phyloP scores from a whole-genome alignment of 1,140 invertebrate genomes.

The Drusus annulatus region DNA sequence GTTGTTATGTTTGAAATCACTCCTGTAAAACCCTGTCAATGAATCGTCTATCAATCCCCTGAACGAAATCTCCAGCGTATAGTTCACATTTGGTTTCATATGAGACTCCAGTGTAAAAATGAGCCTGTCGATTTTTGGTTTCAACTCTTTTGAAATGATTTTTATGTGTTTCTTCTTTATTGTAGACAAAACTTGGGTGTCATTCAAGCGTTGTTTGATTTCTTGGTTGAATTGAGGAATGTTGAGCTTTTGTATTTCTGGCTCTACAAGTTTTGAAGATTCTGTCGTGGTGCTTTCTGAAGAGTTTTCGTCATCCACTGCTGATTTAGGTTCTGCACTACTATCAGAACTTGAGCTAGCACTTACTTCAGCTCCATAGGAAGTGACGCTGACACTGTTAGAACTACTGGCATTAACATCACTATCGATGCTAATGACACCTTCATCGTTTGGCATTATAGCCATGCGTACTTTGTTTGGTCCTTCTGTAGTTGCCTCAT shows the following conservation, averaged over 20 bases:
- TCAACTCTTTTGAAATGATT: constrained; percentile 47
- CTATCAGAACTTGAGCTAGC: neutral
- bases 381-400: no score
- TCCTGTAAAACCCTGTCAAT: constrained; percentile 87
- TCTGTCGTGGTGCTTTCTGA: neutral
- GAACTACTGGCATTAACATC: no score
- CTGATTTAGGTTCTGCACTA: neutral
- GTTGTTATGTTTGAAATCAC: constrained; percentile 67
- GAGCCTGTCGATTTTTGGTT: constrained; percentile 44
- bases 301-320: neutral
- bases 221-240: neutral
- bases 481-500: neutral
- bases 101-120: constrained; percentile 61
- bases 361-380: neutral
- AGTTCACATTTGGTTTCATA: constrained; percentile 63
- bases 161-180: constrained; percentile 46
- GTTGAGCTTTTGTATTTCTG: constrained; percentile 34
- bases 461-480: neutral
- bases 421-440: no score
- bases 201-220: constrained; percentile 58
- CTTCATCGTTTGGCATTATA: no score
- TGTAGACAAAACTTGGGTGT: constrained; percentile 50
- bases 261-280: neutral
- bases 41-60: constrained; percentile 73
- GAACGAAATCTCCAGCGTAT: constrained; percentile 72